A percentile compares a stretch with the other conserved stretches of the same genome.
Evolutionary conservation across 2,888 invertebrate genomes (phyloP).

Genomic region (Tenthredo mesomela): DNA sequence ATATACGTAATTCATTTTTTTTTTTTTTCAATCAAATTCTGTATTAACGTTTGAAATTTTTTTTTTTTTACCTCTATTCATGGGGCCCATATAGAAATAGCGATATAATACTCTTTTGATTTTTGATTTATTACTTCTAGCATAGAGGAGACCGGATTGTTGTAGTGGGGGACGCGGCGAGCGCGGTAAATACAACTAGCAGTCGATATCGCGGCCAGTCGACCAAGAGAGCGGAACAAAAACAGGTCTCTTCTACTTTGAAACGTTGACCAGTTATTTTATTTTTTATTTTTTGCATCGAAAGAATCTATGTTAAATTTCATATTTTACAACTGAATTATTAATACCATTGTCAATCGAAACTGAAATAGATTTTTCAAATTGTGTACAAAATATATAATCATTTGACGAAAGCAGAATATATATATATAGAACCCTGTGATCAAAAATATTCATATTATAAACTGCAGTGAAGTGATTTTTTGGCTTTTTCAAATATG

Average conservation of each 20-base stretch:
- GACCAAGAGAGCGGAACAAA: conserved; percentile 55
- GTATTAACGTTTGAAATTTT: too few relatives aligned
- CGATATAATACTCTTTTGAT: background rate
- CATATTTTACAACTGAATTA: background rate
- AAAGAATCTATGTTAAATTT: background rate
- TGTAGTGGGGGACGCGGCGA: conserved; percentile 58
- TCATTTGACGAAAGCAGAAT: background rate
- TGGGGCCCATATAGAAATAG: background rate
- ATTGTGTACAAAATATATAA: background rate
- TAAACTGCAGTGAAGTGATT: background rate
- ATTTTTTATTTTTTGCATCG: background rate
- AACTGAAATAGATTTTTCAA: background rate
- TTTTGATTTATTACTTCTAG: background rate
- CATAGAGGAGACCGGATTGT: conserved; percentile 1
- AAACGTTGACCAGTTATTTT: background rate
- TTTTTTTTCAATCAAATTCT: too few relatives aligned
- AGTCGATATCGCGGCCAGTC: conserved; percentile 65
- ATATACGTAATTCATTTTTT: too few relatives aligned
- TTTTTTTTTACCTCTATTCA: background rate
- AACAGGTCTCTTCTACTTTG: conserved; percentile 17
- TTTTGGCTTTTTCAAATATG: background rate
- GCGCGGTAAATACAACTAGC: conserved; percentile 67
- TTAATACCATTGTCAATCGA: background rate
- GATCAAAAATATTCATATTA: background rate
- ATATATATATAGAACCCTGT: background rate